Evolutionary conservation across 1,140 invertebrate species (phyloP), one percentile per base, ranked within the genome.

Genomic region (Drosophila carrolli): DNA sequence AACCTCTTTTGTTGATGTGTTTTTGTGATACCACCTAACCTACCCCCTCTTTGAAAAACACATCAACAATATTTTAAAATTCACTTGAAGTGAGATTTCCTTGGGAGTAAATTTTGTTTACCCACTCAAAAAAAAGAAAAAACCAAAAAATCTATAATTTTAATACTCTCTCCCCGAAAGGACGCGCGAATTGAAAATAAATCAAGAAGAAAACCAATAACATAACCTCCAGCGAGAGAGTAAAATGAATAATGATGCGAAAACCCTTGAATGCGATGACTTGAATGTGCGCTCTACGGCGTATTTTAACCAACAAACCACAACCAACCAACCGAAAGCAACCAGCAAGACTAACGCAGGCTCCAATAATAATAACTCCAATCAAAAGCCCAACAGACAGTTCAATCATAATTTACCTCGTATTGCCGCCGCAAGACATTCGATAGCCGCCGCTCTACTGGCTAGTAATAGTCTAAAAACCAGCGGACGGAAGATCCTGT

Each of bases 191-290:
- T 74, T 78, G 44, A 74, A 38, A 75, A 54, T 72, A 58, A 75
- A 53, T 53, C 32, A 37, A 53, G 32, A 53, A 75, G 19, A 54
- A 56, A 50, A 53, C 16, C 9, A 51, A 41, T 59, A 63, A 78
- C 55, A 62, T 37, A 70, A 74, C 79, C 54, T 27, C 43, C 67
- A 44, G 19, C 68, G 65, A 72, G 71, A 83, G 88, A 79, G 76
- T 78, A 91, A 91, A 90, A 91, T 91, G 90, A 91, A 88, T 91
- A 91, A 91, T 91, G 90, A 91, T 91, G 90, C 79, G 70, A 90
- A 90, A 85, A 85, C 70, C 66, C 79, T 79, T 88, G 63, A 88
- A 65, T 66, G 83, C 83, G 83, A 91, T 88, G 86, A 90, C 75
- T 83, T 91, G 67, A 91, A 78, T 68, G 72, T 86, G 75, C 75